A percentile compares a stretch with the other conserved stretches of the same genome.
Evolutionary conservation across 2,888 invertebrate genomes (phyloP).

Genomic region (Acheta domesticus): DNA sequence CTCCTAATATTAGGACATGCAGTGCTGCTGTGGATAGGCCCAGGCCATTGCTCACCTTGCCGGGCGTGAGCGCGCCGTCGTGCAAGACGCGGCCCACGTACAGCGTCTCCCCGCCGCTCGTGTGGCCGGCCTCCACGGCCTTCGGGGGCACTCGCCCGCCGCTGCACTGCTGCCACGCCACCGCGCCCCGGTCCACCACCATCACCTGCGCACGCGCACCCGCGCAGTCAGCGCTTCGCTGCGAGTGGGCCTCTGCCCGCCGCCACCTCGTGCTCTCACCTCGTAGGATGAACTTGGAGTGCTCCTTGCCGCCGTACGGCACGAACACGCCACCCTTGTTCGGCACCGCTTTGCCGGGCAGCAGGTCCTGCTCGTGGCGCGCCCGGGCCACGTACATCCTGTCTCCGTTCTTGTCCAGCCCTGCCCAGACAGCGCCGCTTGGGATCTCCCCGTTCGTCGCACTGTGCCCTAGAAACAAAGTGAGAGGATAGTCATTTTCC

Average conservation of each 20-base stretch:
- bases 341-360: slow-evolving; percentile 44
- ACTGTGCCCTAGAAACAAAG: no score
- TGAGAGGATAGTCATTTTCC: no score
- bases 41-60: slow-evolving; percentile 4
- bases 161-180: neutral
- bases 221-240: no score
- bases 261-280: slow-evolving; percentile 44
- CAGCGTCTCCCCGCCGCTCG: neutral
- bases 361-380: slow-evolving; percentile 43
- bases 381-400: slow-evolving; percentile 69
- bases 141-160: neutral
- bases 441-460: no score
- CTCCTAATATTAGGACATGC: no score
- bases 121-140: neutral
- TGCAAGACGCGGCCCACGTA: slow-evolving; percentile 20
- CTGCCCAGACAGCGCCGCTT: slow-evolving; percentile 55
- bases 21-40: no score
- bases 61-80: slow-evolving; percentile 23
- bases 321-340: slow-evolving; percentile 41
- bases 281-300: slow-evolving; percentile 62
- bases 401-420: slow-evolving; percentile 67
- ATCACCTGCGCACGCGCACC: neutral
- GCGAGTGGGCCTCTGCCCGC: no score
- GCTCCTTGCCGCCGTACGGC: slow-evolving; percentile 56
- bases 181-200: neutral